Evolutionary conservation across 2,888 invertebrate genomes (phyloP).

Genomic region (Cheilosia vulpina): DNA sequence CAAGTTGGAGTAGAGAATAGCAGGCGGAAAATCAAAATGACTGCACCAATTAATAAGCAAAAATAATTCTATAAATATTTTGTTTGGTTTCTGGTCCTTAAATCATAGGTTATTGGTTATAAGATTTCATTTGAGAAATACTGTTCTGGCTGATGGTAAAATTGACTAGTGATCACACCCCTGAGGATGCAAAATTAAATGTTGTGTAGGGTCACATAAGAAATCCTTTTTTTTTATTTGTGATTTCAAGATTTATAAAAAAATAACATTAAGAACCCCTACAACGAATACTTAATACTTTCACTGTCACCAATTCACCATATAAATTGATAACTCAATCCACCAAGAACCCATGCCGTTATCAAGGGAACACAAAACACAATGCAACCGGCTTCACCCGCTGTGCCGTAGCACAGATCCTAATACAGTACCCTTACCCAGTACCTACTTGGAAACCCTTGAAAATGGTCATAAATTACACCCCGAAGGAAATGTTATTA

Average conservation of each 20-base stretch:
- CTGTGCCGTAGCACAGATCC: not conserved
- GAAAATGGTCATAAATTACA: slow-evolving; percentile 64
- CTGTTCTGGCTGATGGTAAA: too few relatives aligned
- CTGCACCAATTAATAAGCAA: too few relatives aligned
- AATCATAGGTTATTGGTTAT: too few relatives aligned
- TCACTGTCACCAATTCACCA: slow-evolving; percentile 11
- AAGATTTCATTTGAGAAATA: too few relatives aligned
- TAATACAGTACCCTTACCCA: slow-evolving; percentile 42
- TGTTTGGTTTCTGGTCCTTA: too few relatives aligned
- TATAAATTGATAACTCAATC: slow-evolving; percentile 18
- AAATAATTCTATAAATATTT: too few relatives aligned
- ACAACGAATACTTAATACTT: not conserved
- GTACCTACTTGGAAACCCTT: slow-evolving; percentile 51
- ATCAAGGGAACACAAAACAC: slow-evolving; percentile 34
- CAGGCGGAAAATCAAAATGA: too few relatives aligned
- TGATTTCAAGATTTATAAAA: not conserved
- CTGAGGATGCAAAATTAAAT: too few relatives aligned
- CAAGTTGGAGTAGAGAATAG: too few relatives aligned
- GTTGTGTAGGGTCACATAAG: too few relatives aligned
- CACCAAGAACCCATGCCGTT: slow-evolving; percentile 1
- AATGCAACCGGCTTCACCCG: slow-evolving; percentile 2
- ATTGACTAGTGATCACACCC: too few relatives aligned
- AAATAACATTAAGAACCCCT: not conserved
- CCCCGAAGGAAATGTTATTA: slow-evolving; percentile 52
- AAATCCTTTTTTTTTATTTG: too few relatives aligned